Conservation (phyloP, 2,113 vertebrate species). For the Tyto alba region DNA sequence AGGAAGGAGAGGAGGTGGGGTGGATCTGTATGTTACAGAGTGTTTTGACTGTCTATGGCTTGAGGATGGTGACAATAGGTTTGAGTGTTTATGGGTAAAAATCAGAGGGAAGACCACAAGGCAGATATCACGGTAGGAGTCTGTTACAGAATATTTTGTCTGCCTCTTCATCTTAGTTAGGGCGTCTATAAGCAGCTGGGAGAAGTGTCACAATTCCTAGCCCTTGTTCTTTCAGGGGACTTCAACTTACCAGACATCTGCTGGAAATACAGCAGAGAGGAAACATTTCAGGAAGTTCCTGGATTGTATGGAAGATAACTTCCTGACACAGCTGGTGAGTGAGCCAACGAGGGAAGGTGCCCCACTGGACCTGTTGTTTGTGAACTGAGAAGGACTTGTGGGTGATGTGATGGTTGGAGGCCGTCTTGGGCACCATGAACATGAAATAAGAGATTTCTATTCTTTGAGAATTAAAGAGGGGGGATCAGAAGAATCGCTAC, state of each 20-base stretch:
- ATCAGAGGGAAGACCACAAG: too few species aligned
- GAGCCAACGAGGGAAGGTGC: background rate
- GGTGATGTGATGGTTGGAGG: too few species aligned
- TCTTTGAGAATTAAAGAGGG: background rate
- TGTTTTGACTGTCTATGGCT: background rate
- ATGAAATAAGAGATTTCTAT: background rate
- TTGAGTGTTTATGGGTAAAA: background rate
- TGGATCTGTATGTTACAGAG: background rate
- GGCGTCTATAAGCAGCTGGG: too few species aligned
- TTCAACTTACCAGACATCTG: too few species aligned
- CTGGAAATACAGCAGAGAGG: too few species aligned
- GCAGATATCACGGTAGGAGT: too few species aligned
- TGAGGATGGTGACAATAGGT: background rate
- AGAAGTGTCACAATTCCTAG: too few species aligned
- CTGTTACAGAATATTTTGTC: too few species aligned
- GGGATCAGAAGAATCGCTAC: background rate
- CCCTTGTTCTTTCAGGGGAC: too few species aligned
- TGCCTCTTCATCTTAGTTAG: too few species aligned
- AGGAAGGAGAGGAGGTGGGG: accelerated
- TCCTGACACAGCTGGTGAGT: background rate
- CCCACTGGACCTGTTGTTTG: background rate
- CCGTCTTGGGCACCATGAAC: background rate
- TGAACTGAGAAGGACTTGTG: background rate
- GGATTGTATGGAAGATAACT: too few species aligned
- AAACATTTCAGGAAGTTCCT: too few species aligned